Conservation (phyloP, 2,797 vertebrate species). For the Lateolabrax maculatus region DNA sequence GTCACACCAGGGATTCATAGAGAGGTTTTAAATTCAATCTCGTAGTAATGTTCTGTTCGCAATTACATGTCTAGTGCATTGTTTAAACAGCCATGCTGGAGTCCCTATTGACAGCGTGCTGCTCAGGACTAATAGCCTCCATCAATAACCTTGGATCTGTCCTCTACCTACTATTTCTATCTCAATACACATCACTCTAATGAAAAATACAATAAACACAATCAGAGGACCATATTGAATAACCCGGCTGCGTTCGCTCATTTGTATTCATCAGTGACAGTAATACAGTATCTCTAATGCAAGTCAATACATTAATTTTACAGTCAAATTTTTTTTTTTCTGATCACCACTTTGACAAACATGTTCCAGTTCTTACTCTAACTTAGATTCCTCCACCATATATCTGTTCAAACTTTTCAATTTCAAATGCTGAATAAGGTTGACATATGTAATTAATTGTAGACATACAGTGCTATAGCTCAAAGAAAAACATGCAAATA, state of each 20-base stretch:
- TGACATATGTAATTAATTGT: conserved; percentile 18
- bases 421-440: conserved; percentile 2
- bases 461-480: background rate
- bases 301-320: conserved; percentile 73
- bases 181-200: conserved; percentile 80
- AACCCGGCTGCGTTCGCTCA: conserved; percentile 64
- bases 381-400: background rate
- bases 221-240: conserved; percentile 78
- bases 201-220: conserved; percentile 85
- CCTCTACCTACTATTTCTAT: conserved; percentile 76
- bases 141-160: conserved; percentile 85
- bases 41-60: conserved; percentile 71
- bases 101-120: conserved; percentile 79
- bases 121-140: conserved; percentile 80
- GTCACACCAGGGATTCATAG: conserved; percentile 67
- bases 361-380: conserved; percentile 20
- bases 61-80: conserved; percentile 82
- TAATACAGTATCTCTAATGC: conserved; percentile 76
- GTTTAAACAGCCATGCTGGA: conserved; percentile 75
- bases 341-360: conserved; percentile 39
- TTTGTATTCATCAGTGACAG: conserved; percentile 82
- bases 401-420: conserved; percentile 13
- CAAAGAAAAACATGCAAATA: conserved; percentile 1
- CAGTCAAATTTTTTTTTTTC: conserved; percentile 47
- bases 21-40: conserved; percentile 74